Base-by-base conservation (phyloP, 1,140 invertebrate species). In the Lutraria rhynchaena region DNA sequence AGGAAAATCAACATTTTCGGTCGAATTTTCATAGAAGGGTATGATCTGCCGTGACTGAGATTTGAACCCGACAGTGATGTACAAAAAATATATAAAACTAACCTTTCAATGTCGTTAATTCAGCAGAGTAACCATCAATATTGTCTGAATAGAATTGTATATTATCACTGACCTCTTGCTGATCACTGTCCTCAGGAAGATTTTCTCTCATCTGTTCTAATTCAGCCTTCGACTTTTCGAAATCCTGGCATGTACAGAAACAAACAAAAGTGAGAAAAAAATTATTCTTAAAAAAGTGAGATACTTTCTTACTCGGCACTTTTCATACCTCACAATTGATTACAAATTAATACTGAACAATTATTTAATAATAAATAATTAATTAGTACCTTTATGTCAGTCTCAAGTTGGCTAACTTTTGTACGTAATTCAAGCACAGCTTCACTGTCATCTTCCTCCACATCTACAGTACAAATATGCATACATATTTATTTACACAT, bases 101-200 rank as follows among this genome's bases (percentile, higher is more conserved):
- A 90, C 90, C 88, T 89, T 82, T 90, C 0, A 91, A 74, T 27
- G 73, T 74, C 13, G 78, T 85, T n/a, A 90, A 76, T 69, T 91
- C 90, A 1, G 83, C 81, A 49, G 76, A 89, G 1, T 90, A 82
- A 11, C 90, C 89, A 13, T 63, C 55, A 5, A 90, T 90, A 55
- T 90, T 91, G 24, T 87, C 88, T 5, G 76, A 44, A 74, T 89
- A 89, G 78, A 89, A 90, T 60, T 88, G 81, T 13, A 90, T 71
- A 44, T 85, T 89, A 15, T 90, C 89, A 44, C 86, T 33, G 13
- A 86, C 83, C 55, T 89, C 88, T 24, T 33, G 33, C 13, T 60
- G 27, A 44, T 83, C 85, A 24, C 73, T 74, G 13, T 85, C 85
- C n/a, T 70, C 82, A 19, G 53, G 69, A 37, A 57, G 53, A 33